Percentiles rank a stretch among this genome's conserved stretches.
These are phyloP conservation scores for Brachionus sp. DNA, from an alignment of 1,140 invertebrate genomes.

Conservation along the genomic window DNA sequence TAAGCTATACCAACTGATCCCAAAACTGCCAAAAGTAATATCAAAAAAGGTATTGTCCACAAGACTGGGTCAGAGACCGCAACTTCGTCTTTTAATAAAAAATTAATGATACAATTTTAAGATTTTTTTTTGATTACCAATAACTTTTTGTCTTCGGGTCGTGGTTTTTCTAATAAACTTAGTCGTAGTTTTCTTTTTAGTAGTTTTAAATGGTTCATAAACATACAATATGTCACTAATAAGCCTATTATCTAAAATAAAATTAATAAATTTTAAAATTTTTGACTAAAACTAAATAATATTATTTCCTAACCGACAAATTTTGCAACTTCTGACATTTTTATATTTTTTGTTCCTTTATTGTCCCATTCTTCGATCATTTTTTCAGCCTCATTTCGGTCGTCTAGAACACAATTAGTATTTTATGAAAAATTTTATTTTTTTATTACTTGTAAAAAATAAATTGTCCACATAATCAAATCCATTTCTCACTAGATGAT, in stretches of 20 bases:
- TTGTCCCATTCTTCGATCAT: background rate
- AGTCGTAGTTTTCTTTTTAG: background rate
- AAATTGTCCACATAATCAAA: background rate
- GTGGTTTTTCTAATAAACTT: background rate
- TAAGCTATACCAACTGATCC: background rate
- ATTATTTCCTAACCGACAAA: background rate
- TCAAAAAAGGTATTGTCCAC: constrained; percentile 10
- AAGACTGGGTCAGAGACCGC: background rate
- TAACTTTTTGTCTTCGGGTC: constrained; percentile 22
- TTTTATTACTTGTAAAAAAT: background rate
- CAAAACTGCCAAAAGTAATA: background rate
- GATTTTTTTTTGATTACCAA: background rate
- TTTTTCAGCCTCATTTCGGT: background rate
- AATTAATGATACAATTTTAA: background rate
- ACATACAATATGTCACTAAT: constrained; percentile 21
- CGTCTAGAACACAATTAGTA: background rate
- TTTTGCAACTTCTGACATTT: background rate
- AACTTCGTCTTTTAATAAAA: background rate
- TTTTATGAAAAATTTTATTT: background rate
- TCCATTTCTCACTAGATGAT: background rate
- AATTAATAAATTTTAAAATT: background rate
- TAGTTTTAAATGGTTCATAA: constrained; percentile 7
- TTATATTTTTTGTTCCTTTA: background rate
- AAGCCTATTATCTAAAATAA: background rate
- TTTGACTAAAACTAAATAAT: background rate